These are phyloP conservation scores for Chironomus tentans DNA, from an alignment of 2,888 invertebrate species.

Conservation along the genomic window DNA sequence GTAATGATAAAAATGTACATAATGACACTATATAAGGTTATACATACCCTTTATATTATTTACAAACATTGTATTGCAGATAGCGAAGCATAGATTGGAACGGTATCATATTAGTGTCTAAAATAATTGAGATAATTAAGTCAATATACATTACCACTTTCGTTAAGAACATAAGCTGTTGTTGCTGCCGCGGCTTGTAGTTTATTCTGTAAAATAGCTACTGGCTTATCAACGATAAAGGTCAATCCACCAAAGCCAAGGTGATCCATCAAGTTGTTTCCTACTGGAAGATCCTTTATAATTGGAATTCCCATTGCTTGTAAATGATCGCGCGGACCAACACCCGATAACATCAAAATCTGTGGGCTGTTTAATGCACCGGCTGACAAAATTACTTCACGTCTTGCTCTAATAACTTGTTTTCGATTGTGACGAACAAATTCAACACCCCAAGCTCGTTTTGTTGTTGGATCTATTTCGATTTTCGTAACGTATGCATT, in stretches of 20 bases:
- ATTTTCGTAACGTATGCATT: conserved; percentile 69
- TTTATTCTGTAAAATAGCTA: conserved; percentile 70
- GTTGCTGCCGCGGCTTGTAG: conserved; percentile 69
- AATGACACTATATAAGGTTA: neutral
- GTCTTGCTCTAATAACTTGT: conserved; percentile 60
- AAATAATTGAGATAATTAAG: neutral
- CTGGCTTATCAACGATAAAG: conserved; percentile 72
- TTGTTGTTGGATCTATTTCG: conserved; percentile 62
- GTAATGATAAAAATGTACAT: neutral
- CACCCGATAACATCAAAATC: conserved; percentile 81
- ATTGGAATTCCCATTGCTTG: conserved; percentile 60
- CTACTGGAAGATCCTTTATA: conserved; percentile 64
- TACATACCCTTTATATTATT: neutral
- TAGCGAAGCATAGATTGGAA: neutral
- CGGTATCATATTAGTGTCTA: neutral
- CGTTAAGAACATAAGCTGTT: conserved; percentile 68
- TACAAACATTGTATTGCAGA: neutral
- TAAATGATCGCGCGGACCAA: conserved; percentile 65
- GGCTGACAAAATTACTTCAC: conserved; percentile 79
- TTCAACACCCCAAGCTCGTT: conserved; percentile 71
- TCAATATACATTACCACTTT: conserved; percentile 50
- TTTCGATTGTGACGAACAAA: conserved; percentile 64
- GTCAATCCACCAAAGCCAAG: conserved; percentile 56
- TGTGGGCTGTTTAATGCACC: conserved; percentile 90
- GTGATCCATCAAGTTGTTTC: conserved; percentile 80